Evolutionary conservation across 2,113 vertebrate species (phyloP).

Genomic region (Bujurquina vittata): DNA sequence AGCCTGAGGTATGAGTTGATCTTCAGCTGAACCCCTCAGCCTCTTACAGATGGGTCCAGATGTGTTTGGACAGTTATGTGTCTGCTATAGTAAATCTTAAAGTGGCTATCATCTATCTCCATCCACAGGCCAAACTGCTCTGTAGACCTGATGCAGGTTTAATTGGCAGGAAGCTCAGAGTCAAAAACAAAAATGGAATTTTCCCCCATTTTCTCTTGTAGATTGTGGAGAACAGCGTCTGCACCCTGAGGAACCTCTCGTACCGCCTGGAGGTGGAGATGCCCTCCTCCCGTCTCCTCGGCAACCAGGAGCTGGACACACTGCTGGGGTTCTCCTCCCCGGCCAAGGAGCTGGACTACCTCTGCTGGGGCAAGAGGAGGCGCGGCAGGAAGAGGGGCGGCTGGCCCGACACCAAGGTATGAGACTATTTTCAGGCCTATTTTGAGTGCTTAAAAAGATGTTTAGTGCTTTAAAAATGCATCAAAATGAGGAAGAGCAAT

Average conservation of each 20-base stretch:
- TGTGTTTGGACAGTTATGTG: background rate
- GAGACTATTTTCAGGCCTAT: background rate
- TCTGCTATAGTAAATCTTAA: too few species aligned
- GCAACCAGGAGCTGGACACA: slow-evolving; percentile 90
- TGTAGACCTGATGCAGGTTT: background rate
- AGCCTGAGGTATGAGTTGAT: background rate
- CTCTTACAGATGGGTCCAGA: background rate
- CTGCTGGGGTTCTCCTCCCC: slow-evolving; percentile 92
- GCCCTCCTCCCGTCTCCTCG: slow-evolving; percentile 92
- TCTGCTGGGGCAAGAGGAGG: slow-evolving; percentile 97
- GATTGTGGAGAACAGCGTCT: slow-evolving; percentile 99
- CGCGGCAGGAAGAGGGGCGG: slow-evolving; percentile 90
- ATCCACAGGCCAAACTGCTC: background rate
- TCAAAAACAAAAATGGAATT: background rate
- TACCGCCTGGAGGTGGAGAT: slow-evolving; percentile 97
- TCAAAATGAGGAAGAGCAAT: background rate
- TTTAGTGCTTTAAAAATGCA: background rate
- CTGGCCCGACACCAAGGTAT: slow-evolving; percentile 91
- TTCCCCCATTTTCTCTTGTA: slow-evolving; percentile 54
- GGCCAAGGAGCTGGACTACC: slow-evolving; percentile 91
- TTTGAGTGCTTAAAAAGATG: background rate
- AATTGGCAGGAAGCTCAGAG: background rate
- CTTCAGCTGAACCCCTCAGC: background rate
- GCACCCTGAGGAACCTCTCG: slow-evolving; percentile 96
- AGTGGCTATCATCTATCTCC: background rate